These are phyloP conservation scores for Ameiurus melas DNA, from an alignment of 2,113 vertebrate species.

Conservation along the genomic window DNA sequence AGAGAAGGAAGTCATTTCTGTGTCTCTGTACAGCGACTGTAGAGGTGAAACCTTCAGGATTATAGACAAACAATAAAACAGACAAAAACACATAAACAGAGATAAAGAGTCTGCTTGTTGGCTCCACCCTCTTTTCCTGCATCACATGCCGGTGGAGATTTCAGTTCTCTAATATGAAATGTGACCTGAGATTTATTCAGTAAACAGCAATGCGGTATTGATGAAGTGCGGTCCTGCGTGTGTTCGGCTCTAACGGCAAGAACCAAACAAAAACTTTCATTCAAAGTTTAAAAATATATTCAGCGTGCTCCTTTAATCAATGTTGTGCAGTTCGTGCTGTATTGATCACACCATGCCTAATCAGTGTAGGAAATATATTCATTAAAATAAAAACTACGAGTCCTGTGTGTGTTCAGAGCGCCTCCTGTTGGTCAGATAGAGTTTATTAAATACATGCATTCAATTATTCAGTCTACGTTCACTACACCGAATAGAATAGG, in stretches of 20 bases:
- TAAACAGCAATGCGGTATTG: neutral
- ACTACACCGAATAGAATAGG: neutral
- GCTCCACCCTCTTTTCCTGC: neutral
- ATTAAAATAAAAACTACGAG: neutral
- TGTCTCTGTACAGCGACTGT: conserved; percentile 50
- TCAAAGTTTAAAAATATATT: neutral
- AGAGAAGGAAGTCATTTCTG: conserved; percentile 37
- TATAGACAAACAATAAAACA: neutral
- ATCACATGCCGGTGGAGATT: neutral
- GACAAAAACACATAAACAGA: neutral
- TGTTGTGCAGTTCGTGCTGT: neutral
- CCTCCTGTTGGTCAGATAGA: conserved; percentile 27
- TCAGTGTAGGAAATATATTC: neutral
- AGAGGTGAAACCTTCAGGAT: neutral
- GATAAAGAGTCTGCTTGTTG: neutral
- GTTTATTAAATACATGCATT: neutral
- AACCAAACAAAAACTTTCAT: neutral
- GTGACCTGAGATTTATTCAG: neutral
- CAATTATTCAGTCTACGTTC: neutral
- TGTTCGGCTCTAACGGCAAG: neutral
- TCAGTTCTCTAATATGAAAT: neutral
- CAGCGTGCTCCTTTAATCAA: neutral
- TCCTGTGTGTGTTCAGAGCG: conserved; percentile 36
- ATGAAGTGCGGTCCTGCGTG: neutral
- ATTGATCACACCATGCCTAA: neutral